Conservation (phyloP, 2,797 vertebrate genomes). For the Sorex maritimensis region DNA sequence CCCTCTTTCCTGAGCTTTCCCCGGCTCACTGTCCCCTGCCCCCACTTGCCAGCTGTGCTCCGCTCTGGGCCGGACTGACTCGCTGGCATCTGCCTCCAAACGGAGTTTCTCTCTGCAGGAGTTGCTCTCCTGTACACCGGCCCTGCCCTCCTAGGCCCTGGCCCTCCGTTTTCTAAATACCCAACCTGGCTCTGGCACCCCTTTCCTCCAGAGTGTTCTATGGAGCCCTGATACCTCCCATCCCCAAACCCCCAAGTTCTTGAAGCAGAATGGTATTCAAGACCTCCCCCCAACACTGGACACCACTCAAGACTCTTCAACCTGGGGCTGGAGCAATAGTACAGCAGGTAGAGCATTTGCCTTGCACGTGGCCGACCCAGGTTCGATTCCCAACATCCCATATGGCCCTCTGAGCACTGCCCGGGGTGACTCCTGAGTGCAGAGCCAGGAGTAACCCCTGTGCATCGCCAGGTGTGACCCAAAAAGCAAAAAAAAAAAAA, state of each 20-base stretch:
- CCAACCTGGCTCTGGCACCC: constrained; percentile 7
- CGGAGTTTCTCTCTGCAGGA: constrained; percentile 12
- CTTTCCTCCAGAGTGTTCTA: constrained; percentile 29
- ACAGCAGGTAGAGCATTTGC: no score
- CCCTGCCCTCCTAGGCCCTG: background rate
- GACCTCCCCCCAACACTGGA: constrained; percentile 13
- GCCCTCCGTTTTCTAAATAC: constrained; percentile 53
- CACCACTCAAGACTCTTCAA: background rate
- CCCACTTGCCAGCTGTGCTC: background rate
- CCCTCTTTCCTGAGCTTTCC: background rate
- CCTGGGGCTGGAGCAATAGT: no score
- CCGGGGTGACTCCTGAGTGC: no score
- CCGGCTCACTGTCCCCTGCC: background rate
- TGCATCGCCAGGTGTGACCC: no score
- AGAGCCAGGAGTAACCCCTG: no score
- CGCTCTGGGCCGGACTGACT: background rate
- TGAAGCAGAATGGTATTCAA: constrained; percentile 33
- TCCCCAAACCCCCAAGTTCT: constrained; percentile 57
- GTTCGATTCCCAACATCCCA: no score
- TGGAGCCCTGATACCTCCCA: constrained; percentile 33
- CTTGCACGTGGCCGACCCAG: no score
- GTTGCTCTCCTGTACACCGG: background rate
- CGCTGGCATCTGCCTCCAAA: background rate
- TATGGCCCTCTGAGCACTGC: no score
- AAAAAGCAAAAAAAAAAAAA: no score